Evolutionary conservation across 2,888 invertebrate species (phyloP).

Genomic region (Pyrrhosoma nymphula): DNA sequence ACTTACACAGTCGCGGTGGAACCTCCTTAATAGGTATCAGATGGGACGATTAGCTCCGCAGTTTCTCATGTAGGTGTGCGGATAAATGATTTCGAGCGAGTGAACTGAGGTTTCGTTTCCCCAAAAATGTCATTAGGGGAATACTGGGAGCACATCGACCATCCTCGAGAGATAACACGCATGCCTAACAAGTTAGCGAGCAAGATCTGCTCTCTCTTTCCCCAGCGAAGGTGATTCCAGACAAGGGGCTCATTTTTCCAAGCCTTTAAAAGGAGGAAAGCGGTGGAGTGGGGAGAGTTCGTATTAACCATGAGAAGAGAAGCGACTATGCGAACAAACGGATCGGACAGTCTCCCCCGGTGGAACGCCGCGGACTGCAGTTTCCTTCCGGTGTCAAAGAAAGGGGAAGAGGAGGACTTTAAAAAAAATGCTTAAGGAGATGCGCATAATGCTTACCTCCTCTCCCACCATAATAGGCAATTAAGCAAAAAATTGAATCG

Average conservation of each 20-base stretch:
- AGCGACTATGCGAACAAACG: background rate
- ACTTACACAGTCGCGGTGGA: too few relatives aligned
- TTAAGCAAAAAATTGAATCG: slow-evolving; percentile 21
- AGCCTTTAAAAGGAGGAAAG: too few relatives aligned
- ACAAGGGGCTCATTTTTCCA: background rate
- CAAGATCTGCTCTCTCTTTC: slow-evolving; percentile 34
- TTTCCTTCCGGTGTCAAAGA: slow-evolving; percentile 1
- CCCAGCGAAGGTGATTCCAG: slow-evolving; percentile 22
- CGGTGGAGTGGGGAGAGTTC: background rate
- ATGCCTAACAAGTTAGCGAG: too few relatives aligned
- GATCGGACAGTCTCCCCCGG: background rate
- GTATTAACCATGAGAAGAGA: slow-evolving; percentile 4
- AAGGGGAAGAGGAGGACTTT: background rate
- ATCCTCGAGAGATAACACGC: too few relatives aligned
- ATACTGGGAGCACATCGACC: too few relatives aligned
- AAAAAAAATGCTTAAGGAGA: slow-evolving; percentile 12
- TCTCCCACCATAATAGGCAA: slow-evolving; percentile 22
- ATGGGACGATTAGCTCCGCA: too few relatives aligned
- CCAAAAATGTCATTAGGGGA: too few relatives aligned
- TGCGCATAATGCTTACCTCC: slow-evolving; percentile 30
- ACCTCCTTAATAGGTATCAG: too few relatives aligned
- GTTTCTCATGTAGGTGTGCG: too few relatives aligned
- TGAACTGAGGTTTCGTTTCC: too few relatives aligned
- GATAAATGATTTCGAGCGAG: too few relatives aligned
- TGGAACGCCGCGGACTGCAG: background rate